Base-by-base conservation (phyloP, 2,888 invertebrate genomes). In the Ichneumoninae sp. region DNA sequence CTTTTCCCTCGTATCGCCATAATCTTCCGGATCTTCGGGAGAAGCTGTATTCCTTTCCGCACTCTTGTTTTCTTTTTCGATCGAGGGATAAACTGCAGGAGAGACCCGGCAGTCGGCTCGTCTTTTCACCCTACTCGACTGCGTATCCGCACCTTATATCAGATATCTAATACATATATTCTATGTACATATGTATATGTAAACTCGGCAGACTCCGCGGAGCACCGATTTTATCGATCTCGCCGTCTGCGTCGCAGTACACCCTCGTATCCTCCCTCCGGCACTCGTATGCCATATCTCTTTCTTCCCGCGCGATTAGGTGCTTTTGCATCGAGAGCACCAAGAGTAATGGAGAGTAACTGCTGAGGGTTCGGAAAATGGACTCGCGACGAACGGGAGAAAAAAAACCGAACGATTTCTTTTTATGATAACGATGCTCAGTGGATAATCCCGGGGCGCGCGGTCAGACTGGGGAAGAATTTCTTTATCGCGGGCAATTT, bases 211-310 rank as follows among this genome's bases (percentile, higher is more conserved):
- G 70, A 63, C 68, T 69, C 40, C 69, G 22, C 50, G 75, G 65
- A 81, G 75, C 57, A 68, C 71, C 71, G 77, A 82, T 82, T 82
- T 77, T 57, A 82, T 77, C 76, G 82, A 82, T 71, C 77, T 44
- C 50, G 66, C 30, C 33, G 68, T 77, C 57, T 22, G 22, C 36
- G 54, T 77, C 47, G 65, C 13, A 50, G 71, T 33, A 52, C 47
- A 40, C n/a, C 65, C 33, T 40, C 65, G 22, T 71, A 65, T 71
- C 52, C 33, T 40, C 54, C 30, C 66, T 76, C 5, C 63, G 19
- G 33, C 30, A n/a, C 26, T 47, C 54, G 16, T 33, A 22, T 36
- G 7, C 63, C 26, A 16, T 30, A 19, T 63, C 60, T 30, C 57
- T 66, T 66, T 76, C 33, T 54, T 66, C 30, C 40, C n/a, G 8